Evolutionary conservation across 2,797 vertebrate genomes (phyloP).

Genomic region (Mallotus villosus): DNA sequence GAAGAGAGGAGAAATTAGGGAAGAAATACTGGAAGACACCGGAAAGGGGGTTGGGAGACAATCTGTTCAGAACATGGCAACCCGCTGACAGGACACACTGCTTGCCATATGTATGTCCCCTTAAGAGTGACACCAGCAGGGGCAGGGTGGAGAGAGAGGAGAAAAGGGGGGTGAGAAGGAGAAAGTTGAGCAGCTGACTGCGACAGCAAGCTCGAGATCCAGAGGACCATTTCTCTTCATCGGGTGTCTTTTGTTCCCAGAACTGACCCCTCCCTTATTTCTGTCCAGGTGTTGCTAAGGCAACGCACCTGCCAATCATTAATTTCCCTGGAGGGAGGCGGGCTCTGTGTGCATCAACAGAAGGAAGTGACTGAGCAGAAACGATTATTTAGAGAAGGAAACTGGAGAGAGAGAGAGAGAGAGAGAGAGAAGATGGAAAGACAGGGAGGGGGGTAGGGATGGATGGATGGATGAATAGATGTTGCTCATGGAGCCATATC

Average conservation of each 20-base stretch:
- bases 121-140: not conserved
- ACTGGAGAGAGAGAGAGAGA: not conserved
- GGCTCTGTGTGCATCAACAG: not conserved
- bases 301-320: constrained; percentile 5
- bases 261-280: no score
- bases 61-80: constrained; percentile 22
- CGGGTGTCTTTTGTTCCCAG: no score
- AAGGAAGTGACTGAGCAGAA: constrained; percentile 1
- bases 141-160: not conserved
- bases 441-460: not conserved
- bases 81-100: constrained; percentile 5
- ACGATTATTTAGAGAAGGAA: no score
- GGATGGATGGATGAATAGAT: no score
- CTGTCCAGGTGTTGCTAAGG: not conserved
- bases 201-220: no score
- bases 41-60: constrained; percentile 8
- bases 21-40: not conserved
- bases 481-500: no score
- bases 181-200: no score
- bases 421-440: constrained; percentile 42
- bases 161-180: no score
- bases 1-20: not conserved
- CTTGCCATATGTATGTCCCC: not conserved
- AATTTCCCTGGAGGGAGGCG: constrained; percentile 5
- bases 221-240: not conserved